phyloP scores from a whole-genome alignment of 2,888 invertebrate genomes.

The Aspidapion aeneum region DNA sequence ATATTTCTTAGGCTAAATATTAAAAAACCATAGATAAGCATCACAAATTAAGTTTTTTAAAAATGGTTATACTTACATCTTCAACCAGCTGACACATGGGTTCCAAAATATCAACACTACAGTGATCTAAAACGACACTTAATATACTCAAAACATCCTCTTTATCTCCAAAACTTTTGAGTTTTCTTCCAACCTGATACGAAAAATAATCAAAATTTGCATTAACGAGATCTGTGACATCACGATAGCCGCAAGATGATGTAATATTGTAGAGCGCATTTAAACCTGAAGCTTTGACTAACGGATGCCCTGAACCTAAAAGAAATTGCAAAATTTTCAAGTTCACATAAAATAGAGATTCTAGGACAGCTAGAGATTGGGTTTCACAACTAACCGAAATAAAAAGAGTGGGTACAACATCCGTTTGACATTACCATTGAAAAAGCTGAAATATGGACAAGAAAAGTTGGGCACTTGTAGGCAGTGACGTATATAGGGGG shows the following conservation, averaged over 20 bases:
- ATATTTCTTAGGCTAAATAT: too few relatives aligned
- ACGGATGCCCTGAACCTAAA: constrained; percentile 59
- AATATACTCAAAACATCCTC: constrained; percentile 68
- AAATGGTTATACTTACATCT: constrained; percentile 58
- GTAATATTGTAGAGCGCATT: constrained; percentile 58
- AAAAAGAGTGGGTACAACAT: too few relatives aligned
- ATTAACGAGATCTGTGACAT: constrained; percentile 60
- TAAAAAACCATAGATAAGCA: too few relatives aligned
- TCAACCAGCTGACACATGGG: constrained; percentile 66
- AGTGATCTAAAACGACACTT: constrained; percentile 67
- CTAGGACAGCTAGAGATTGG: too few relatives aligned
- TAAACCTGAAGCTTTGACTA: constrained; percentile 60
- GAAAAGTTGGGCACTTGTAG: too few relatives aligned
- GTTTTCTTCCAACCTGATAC: constrained; percentile 61
- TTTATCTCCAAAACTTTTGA: constrained; percentile 61
- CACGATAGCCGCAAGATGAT: constrained; percentile 52
- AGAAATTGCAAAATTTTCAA: too few relatives aligned
- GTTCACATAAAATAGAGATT: too few relatives aligned
- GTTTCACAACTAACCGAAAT: too few relatives aligned
- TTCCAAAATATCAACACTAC: constrained; percentile 60
- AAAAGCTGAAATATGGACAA: too few relatives aligned
- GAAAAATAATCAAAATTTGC: constrained; percentile 72
- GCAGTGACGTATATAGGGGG: too few relatives aligned
- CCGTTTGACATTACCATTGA: too few relatives aligned
- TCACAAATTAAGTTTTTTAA: too few relatives aligned